These are phyloP conservation scores for Glyptemys insculpta DNA, from an alignment of 2,797 vertebrate genomes.

Conservation along the genomic window DNA sequence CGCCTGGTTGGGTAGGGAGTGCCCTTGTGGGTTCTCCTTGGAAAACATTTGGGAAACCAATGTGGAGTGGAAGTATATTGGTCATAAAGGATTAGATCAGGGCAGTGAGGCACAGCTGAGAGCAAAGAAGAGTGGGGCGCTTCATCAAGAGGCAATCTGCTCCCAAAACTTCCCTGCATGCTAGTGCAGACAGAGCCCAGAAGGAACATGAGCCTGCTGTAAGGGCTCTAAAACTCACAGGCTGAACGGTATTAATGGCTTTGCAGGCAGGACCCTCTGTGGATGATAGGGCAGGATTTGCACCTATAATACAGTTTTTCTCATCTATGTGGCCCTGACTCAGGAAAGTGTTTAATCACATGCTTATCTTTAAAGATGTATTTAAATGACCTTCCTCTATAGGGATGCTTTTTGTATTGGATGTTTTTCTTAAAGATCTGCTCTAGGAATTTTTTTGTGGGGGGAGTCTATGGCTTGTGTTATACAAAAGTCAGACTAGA, in stretches of 20 bases:
- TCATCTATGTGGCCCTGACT: not conserved
- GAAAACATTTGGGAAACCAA: not conserved
- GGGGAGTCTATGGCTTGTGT: not conserved
- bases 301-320: not conserved
- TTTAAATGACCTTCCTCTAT: conserved; percentile 8
- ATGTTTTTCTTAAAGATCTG: not conserved
- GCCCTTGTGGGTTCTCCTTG: not conserved
- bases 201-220: not conserved
- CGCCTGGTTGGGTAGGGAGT: not conserved
- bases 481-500: not conserved
- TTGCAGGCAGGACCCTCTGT: not conserved
- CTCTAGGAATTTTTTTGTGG: not conserved
- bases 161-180: not conserved
- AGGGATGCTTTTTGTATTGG: not conserved
- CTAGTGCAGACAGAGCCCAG: not conserved
- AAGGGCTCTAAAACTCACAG: not conserved
- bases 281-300: not conserved
- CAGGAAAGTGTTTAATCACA: not conserved
- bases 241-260: not conserved
- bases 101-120: not conserved
- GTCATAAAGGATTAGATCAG: not conserved
- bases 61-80: not conserved
- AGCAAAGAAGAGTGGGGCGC: not conserved
- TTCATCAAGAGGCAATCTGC: not conserved
- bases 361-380: not conserved